Percentiles rank a stretch among this genome's conserved stretches.
phyloP scores from a whole-genome alignment of 2,888 invertebrate species.

The Ceriagrion tenellum region DNA sequence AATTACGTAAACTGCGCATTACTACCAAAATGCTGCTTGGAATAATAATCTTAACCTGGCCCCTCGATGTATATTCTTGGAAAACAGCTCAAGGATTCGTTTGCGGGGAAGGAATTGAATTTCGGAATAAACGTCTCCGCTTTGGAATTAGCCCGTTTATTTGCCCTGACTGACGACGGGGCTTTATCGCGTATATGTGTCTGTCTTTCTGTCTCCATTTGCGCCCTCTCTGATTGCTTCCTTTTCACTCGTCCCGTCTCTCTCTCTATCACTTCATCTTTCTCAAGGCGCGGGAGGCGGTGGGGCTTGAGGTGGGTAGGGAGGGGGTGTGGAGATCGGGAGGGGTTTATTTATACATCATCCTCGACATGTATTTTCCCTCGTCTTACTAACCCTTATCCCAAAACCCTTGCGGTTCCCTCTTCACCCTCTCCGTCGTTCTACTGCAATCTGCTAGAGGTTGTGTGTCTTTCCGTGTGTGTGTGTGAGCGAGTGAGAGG shows the following conservation, averaged over 20 bases:
- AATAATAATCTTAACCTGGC: no score
- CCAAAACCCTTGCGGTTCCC: neutral
- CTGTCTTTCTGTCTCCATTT: neutral
- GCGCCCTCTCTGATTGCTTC: neutral
- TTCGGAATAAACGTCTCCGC: neutral
- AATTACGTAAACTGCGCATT: no score
- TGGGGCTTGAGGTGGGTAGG: no score
- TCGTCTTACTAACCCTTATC: neutral
- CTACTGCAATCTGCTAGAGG: neutral
- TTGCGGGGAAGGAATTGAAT: neutral
- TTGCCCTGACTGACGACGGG: neutral
- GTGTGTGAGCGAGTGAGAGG: no score
- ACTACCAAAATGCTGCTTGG: no score
- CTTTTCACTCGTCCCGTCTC: neutral
- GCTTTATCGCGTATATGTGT: neutral
- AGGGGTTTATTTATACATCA: constrained; percentile 14
- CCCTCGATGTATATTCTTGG: neutral
- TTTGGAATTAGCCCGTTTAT: neutral
- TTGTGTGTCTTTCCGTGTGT: neutral
- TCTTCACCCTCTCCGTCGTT: neutral
- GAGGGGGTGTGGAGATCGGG: no score
- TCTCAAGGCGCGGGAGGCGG: neutral
- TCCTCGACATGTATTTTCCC: constrained; percentile 11
- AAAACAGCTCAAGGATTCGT: neutral
- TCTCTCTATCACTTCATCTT: no score